phyloP scores from a whole-genome alignment of 2,888 invertebrate species.

The Phragmatobia fuliginosa region DNA sequence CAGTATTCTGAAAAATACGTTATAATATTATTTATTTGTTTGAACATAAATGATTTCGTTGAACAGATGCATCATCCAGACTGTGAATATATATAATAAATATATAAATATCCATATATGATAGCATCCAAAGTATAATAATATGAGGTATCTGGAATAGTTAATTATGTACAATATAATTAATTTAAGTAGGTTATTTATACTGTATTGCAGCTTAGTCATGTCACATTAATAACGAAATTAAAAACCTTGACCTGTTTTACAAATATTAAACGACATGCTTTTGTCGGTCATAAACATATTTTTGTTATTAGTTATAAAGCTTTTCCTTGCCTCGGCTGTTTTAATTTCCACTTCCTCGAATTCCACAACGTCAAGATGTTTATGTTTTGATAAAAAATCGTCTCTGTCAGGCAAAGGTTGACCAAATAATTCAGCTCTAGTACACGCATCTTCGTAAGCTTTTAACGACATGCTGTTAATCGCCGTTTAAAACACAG shows the following conservation, averaged over 20 bases:
- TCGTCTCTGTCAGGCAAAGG: slow-evolving; percentile 89
- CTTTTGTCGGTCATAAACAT: slow-evolving; percentile 2
- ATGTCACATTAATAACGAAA: slow-evolving; percentile 3
- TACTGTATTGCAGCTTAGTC: neutral
- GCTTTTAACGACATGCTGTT: slow-evolving; percentile 87
- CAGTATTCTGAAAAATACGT: slow-evolving; percentile 70
- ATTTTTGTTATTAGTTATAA: neutral
- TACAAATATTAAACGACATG: slow-evolving; percentile 3
- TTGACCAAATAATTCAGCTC: slow-evolving; percentile 92
- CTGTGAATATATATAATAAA: no score
- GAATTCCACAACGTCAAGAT: slow-evolving; percentile 83
- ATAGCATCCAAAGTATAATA: neutral
- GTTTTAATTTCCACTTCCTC: slow-evolving; percentile 82
- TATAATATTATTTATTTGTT: neutral
- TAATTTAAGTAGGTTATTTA: neutral
- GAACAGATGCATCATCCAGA: neutral
- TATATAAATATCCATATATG: no score
- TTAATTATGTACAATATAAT: neutral
- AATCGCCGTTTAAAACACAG: slow-evolving; percentile 22
- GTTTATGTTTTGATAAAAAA: slow-evolving; percentile 87
- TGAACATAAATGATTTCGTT: neutral
- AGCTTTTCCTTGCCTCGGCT: slow-evolving; percentile 66
- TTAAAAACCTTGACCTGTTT: slow-evolving; percentile 17
- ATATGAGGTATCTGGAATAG: neutral
- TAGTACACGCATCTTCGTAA: slow-evolving; percentile 92